Percentiles rank a stretch among this genome's conserved stretches.
Conservation (phyloP, 2,888 invertebrate genomes). For the Lamproptera curius region DNA sequence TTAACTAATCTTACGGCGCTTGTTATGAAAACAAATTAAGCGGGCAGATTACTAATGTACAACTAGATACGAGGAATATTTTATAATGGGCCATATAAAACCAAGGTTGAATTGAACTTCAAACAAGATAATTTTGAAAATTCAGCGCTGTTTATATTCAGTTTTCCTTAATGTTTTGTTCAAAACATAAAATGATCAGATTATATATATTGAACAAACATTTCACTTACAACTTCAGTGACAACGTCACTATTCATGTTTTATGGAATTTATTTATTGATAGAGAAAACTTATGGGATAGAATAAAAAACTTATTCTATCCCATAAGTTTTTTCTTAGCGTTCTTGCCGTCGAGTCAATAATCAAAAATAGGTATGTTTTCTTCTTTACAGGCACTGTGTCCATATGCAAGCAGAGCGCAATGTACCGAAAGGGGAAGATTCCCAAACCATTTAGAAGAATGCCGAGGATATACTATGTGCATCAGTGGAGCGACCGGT, state of each 20-base stretch:
- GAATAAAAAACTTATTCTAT: neutral
- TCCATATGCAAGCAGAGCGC: constrained; percentile 36
- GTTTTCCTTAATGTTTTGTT: neutral
- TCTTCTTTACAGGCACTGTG: constrained; percentile 47
- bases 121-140: neutral
- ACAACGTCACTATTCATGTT: neutral
- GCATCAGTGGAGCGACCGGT: constrained; percentile 40
- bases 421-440: constrained; percentile 51
- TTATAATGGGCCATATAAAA: neutral
- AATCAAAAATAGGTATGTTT: neutral
- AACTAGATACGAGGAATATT: neutral
- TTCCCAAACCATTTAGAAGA: constrained; percentile 52
- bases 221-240: too few relatives aligned
- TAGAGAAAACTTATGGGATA: neutral
- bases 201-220: too few relatives aligned
- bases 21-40: neutral
- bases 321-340: neutral
- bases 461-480: constrained; percentile 62
- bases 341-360: neutral
- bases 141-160: neutral
- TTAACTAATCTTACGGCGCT: neutral
- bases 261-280: neutral
- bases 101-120: neutral
- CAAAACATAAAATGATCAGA: too few relatives aligned
- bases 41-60: neutral